Percentiles rank a stretch among this genome's conserved stretches.
These are phyloP conservation scores for Agelaius tricolor DNA, from an alignment of 2,113 vertebrate genomes.

Conservation along the genomic window DNA sequence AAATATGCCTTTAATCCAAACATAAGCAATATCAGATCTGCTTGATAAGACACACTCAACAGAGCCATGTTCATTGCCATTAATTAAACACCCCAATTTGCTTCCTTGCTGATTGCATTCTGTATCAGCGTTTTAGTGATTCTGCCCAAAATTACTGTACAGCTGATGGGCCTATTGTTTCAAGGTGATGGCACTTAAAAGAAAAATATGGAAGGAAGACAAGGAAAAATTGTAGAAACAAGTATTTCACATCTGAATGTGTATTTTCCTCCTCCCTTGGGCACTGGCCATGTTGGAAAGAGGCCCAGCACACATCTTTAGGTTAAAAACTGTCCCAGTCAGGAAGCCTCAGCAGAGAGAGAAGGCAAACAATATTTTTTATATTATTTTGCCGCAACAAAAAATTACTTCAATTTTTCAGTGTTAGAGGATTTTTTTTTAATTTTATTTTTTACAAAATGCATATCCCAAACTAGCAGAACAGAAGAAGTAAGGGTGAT, in stretches of 20 bases:
- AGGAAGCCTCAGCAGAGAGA: background rate
- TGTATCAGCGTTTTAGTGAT: background rate
- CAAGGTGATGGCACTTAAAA: background rate
- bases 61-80: background rate
- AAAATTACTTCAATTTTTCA: background rate
- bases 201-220: background rate
- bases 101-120: background rate
- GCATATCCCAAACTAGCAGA: background rate
- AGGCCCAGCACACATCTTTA: background rate
- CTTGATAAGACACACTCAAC: background rate
- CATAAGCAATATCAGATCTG: background rate
- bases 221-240: background rate
- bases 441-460: background rate
- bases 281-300: background rate
- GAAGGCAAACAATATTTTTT: background rate
- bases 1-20: background rate
- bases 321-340: background rate
- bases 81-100: conserved; percentile 3
- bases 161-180: conserved; percentile 14
- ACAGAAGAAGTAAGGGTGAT: background rate
- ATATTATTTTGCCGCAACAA: background rate
- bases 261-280: background rate
- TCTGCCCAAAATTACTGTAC: background rate
- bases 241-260: background rate
- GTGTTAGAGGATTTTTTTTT: background rate